A percentile compares a stretch with the other conserved stretches of the same genome.
Conservation (phyloP, 2,888 invertebrate species). For the Plebejus argus region DNA sequence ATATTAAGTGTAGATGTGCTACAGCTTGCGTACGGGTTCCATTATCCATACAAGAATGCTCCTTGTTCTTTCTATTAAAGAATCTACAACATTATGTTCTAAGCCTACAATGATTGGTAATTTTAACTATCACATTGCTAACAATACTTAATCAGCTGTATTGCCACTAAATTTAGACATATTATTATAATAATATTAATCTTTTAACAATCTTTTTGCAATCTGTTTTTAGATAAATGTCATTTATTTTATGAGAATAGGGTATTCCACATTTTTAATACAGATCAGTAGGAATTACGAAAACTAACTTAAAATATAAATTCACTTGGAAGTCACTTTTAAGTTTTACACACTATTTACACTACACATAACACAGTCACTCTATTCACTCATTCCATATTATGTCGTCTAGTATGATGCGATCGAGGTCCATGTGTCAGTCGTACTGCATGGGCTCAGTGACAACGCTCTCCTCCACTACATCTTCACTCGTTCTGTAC, state of each 20-base stretch:
- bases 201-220: neutral
- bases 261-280: no score
- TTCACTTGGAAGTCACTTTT: neutral
- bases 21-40: no score
- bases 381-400: slow-evolving; percentile 34
- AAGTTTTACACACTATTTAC: slow-evolving; percentile 18
- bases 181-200: neutral
- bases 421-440: slow-evolving; percentile 46
- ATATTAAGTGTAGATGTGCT: no score
- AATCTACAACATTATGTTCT: neutral
- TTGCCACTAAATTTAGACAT: neutral
- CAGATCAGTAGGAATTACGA: no score
- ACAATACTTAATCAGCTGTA: neutral
- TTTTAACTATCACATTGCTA: neutral
- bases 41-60: no score
- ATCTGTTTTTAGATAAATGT: neutral
- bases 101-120: neutral
- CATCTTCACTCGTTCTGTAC: slow-evolving; percentile 35
- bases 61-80: no score
- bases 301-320: neutral
- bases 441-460: slow-evolving; percentile 39
- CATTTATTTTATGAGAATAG: no score
- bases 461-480: slow-evolving; percentile 30
- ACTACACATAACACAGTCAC: slow-evolving; percentile 28
- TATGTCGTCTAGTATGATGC: slow-evolving; percentile 39